Conservation (phyloP, 2,797 vertebrate species). For the Phalanger gymnotis region DNA sequence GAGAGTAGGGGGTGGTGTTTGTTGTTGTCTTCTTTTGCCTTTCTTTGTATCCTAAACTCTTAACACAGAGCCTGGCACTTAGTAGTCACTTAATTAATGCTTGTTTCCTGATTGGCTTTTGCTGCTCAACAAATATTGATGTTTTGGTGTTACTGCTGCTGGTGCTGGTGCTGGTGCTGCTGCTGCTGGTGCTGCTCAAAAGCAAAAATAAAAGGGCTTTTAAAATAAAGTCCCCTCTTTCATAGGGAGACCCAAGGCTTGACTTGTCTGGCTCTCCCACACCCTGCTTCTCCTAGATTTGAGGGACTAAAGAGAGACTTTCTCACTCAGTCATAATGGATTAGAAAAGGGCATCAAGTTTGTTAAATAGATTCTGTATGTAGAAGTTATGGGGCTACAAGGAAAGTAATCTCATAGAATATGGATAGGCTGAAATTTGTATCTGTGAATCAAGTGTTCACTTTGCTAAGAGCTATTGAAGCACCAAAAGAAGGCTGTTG, state of each 20-base stretch:
- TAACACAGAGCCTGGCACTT: neutral
- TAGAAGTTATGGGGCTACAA: neutral
- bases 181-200: neutral
- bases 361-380: no score
- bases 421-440: neutral
- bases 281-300: neutral
- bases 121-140: neutral
- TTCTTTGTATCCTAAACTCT: neutral
- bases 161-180: no score
- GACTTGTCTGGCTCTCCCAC: neutral
- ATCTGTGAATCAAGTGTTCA: neutral
- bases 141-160: neutral
- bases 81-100: neutral
- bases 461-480: neutral
- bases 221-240: neutral
- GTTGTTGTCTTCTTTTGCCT: neutral
- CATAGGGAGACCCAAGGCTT: neutral
- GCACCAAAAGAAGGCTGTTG: no score
- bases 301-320: neutral
- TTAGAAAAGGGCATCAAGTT: neutral
- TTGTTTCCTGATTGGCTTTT: neutral
- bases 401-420: neutral
- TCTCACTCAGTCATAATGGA: neutral
- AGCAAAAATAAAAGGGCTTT: neutral
- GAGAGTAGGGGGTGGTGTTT: neutral